Evolutionary conservation across 2,797 vertebrate species (phyloP).

Genomic region (Numenius phaeopus): DNA sequence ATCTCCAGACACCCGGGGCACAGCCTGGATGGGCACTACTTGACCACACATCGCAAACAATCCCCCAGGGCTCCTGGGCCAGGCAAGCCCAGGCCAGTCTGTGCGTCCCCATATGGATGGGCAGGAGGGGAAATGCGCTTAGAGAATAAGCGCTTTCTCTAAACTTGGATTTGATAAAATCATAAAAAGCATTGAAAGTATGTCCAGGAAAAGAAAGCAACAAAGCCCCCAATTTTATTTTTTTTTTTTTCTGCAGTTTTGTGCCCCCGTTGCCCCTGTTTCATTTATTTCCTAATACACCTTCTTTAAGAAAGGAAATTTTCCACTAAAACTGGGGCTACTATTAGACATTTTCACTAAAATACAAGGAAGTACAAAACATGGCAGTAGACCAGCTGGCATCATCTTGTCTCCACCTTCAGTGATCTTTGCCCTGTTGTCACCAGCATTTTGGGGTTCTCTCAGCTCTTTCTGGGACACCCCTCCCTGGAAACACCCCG

Average conservation of each 20-base stretch:
- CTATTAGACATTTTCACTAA: neutral
- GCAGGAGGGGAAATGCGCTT: neutral
- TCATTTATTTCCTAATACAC: neutral
- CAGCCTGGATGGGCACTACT: neutral
- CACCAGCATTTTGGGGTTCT: neutral
- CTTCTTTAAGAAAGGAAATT: neutral
- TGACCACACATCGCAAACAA: fast-evolving
- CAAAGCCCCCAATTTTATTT: fast-evolving
- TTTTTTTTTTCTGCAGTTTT: neutral
- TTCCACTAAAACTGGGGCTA: neutral
- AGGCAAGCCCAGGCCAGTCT: fast-evolving
- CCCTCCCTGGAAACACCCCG: neutral
- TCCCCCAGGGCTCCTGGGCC: fast-evolving
- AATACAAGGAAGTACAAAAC: neutral
- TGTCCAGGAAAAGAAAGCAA: neutral
- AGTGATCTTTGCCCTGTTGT: neutral
- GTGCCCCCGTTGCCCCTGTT: fast-evolving
- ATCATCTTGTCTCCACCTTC: neutral
- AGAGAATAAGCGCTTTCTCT: neutral
- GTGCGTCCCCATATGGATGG: fast-evolving
- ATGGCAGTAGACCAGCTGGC: fast-evolving
- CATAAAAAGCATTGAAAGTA: neutral
- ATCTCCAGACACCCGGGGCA: fast-evolving
- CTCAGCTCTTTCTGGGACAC: neutral
- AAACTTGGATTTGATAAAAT: neutral